Evolutionary conservation across 2,888 invertebrate species (phyloP).

Genomic region (Caenorhabditis wallacei): DNA sequence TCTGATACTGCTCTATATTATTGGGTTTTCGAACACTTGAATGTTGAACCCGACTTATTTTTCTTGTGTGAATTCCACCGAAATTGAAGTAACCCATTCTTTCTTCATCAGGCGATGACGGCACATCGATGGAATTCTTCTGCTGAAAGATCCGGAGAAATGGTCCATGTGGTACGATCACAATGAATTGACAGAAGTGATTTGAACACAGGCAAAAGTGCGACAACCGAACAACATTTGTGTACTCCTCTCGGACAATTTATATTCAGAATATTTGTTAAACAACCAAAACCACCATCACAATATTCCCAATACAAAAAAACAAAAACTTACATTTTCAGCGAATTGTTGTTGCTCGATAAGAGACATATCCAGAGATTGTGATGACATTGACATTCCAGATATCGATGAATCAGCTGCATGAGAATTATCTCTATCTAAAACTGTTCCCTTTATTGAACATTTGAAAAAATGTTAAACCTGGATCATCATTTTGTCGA

Average conservation of each 20-base stretch:
- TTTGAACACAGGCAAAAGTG: no score
- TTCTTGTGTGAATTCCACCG: slow-evolving; percentile 9
- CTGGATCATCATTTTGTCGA: slow-evolving; percentile 27
- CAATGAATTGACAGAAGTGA: no score
- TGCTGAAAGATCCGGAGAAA: no score
- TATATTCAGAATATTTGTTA: no score
- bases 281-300: slow-evolving; percentile 1
- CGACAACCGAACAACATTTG: no score
- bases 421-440: slow-evolving; percentile 34
- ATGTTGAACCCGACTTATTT: slow-evolving; percentile 15
- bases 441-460: neutral
- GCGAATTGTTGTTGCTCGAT: slow-evolving; percentile 33
- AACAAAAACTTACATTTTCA: slow-evolving; percentile 43
- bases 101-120: slow-evolving; percentile 6
- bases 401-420: slow-evolving; percentile 36
- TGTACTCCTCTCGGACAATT: no score
- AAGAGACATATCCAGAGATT: slow-evolving; percentile 49
- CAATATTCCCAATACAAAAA: neutral
- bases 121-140: no score
- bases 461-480: neutral
- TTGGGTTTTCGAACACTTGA: slow-evolving; percentile 25
- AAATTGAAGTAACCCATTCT: slow-evolving; percentile 42
- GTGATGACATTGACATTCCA: slow-evolving; percentile 56
- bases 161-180: no score
- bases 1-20: neutral